These are phyloP conservation scores for Macrosiphum euphorbiae DNA, from an alignment of 2,888 invertebrate species.

Conservation along the genomic window DNA sequence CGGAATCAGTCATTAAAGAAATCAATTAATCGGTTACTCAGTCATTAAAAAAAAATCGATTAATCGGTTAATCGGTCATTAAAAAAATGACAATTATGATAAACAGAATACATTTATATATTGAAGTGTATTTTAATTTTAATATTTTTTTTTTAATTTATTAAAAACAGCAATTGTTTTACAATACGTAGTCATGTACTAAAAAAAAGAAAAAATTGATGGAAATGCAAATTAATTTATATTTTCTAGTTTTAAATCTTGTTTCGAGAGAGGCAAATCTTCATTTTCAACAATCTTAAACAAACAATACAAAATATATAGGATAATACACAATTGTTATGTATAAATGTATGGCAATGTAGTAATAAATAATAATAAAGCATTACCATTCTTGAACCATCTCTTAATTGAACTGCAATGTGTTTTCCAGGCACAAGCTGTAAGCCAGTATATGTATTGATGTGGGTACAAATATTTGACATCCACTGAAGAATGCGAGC, in stretches of 20 bases:
- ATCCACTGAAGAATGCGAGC: slow-evolving; percentile 50
- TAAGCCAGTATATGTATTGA: not conserved
- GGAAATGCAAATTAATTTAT: not conserved
- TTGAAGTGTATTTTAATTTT: too few relatives aligned
- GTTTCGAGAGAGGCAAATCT: not conserved
- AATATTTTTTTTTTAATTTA: too few relatives aligned
- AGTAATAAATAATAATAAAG: not conserved
- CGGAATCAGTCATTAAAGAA: too few relatives aligned
- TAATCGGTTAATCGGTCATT: too few relatives aligned
- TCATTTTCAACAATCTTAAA: slow-evolving; percentile 43
- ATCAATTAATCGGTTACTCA: too few relatives aligned
- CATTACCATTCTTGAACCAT: slow-evolving; percentile 48
- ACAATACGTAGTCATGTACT: too few relatives aligned
- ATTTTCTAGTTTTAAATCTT: not conserved
- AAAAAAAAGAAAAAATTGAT: too few relatives aligned
- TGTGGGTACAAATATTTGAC: slow-evolving; percentile 45
- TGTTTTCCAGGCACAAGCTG: slow-evolving; percentile 31
- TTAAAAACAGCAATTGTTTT: too few relatives aligned
- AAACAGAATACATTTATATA: too few relatives aligned
- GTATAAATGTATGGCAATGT: not conserved
- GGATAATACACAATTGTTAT: not conserved
- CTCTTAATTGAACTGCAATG: slow-evolving; percentile 8
- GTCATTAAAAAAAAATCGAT: too few relatives aligned
- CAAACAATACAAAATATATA: not conserved
- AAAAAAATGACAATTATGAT: too few relatives aligned